Conservation (phyloP, 1,140 invertebrate genomes). For the Brachionus manjavacas region DNA sequence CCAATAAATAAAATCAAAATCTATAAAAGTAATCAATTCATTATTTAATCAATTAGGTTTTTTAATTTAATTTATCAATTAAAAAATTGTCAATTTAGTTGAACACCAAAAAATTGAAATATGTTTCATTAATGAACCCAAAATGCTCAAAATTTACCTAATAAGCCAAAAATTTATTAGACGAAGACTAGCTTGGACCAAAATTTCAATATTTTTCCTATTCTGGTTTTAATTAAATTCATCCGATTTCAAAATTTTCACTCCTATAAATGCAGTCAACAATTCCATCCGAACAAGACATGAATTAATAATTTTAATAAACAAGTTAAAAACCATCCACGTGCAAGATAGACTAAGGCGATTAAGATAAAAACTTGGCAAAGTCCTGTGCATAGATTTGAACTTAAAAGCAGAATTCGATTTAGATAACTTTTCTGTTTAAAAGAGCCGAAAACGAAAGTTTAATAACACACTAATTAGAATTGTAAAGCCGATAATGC, state of each 20-base stretch:
- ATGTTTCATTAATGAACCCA: constrained; percentile 24
- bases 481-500: constrained; percentile 28
- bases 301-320: not conserved
- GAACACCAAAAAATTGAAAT: constrained; percentile 18
- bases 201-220: not conserved
- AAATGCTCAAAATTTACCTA: not conserved
- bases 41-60: constrained; percentile 23
- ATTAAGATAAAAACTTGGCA: constrained; percentile 26
- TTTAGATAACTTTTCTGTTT: not conserved
- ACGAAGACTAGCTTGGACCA: not conserved
- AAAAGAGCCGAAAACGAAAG: not conserved
- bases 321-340: constrained; percentile 19
- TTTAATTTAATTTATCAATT: constrained; percentile 36
- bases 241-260: not conserved
- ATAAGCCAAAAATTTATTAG: not conserved
- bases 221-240: constrained; percentile 2
- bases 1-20: not conserved
- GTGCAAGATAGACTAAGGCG: constrained; percentile 31
- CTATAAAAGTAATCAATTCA: not conserved
- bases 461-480: constrained; percentile 16
- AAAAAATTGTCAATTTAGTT: not conserved
- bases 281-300: not conserved
- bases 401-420: not conserved
- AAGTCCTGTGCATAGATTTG: not conserved
- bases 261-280: not conserved